A percentile compares a stretch with the other conserved stretches of the same genome.
Evolutionary conservation across 2,113 vertebrate species (phyloP).

Genomic region (Neogobius melanostomus): DNA sequence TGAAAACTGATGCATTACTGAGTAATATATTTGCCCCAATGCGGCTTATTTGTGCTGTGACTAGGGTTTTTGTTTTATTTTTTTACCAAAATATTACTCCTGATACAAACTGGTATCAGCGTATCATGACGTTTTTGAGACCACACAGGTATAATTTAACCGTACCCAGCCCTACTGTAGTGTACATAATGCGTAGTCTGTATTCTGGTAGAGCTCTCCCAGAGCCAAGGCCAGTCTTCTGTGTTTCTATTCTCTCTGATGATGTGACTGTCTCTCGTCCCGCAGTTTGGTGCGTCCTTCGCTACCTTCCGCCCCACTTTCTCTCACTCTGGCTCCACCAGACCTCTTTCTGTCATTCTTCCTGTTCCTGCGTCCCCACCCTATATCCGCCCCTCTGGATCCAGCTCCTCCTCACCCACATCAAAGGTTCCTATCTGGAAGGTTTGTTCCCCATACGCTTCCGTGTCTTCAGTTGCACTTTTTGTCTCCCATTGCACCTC

Average conservation of each 20-base stretch:
- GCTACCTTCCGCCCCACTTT: conserved; percentile 82
- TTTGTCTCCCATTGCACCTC: conserved; percentile 35
- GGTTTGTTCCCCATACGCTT: conserved; percentile 78
- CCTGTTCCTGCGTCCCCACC: conserved; percentile 80
- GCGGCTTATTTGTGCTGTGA: too few relatives aligned
- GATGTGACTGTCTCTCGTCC: conserved; percentile 74
- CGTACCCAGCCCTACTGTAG: not conserved
- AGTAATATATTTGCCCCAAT: too few relatives aligned
- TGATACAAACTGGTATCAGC: too few relatives aligned
- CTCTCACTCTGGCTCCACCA: conserved; percentile 79
- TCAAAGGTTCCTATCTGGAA: conserved; percentile 83
- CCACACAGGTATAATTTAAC: too few relatives aligned
- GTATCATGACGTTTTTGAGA: too few relatives aligned
- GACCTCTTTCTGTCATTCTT: conserved; percentile 82
- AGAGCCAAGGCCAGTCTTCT: conserved; percentile 1
- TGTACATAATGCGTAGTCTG: conserved; percentile 7
- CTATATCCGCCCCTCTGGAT: conserved; percentile 78
- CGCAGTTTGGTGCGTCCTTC: conserved; percentile 82
- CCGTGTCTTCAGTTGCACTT: conserved; percentile 53
- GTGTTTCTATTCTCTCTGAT: conserved; percentile 29
- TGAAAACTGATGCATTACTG: too few relatives aligned
- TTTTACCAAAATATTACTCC: too few relatives aligned
- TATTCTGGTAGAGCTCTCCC: conserved; percentile 13
- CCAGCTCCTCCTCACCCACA: conserved; percentile 81
- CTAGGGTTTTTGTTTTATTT: too few relatives aligned